Conservation (phyloP, 2,113 vertebrate genomes). For the Pelodiscus sinensis region DNA sequence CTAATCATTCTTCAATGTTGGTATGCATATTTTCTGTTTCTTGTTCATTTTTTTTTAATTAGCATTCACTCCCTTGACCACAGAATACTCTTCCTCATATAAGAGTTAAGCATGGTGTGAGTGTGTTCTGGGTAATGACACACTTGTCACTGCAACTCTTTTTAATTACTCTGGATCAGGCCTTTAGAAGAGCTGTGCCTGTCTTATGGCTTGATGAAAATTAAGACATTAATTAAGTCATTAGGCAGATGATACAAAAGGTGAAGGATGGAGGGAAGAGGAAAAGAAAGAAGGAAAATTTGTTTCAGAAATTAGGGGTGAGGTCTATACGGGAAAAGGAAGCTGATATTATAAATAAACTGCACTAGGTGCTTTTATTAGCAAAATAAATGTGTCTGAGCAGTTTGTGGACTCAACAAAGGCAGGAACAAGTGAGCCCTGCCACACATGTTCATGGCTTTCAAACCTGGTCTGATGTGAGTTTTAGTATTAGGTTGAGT, state of each 20-base stretch:
- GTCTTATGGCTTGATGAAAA: neutral
- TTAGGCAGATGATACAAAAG: neutral
- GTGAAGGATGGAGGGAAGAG: neutral
- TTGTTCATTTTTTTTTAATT: neutral
- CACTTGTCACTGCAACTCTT: neutral
- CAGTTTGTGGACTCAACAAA: neutral
- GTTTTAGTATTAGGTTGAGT: neutral
- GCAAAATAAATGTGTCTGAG: neutral
- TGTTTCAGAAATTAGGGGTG: neutral
- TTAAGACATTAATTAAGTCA: neutral
- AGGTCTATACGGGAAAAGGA: neutral
- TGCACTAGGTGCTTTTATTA: neutral
- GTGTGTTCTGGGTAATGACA: neutral
- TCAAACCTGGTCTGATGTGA: accelerated
- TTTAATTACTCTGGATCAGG: neutral
- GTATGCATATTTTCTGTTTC: neutral
- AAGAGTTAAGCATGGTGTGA: neutral
- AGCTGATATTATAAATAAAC: neutral
- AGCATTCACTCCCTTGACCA: neutral
- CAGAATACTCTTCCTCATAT: neutral
- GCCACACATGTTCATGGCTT: neutral
- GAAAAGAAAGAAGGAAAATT: neutral
- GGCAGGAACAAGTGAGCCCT: neutral
- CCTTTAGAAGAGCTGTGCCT: neutral
- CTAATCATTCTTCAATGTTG: neutral